Evolutionary conservation across 2,113 vertebrate species (phyloP).

Genomic region (Megatriorchis doriae): DNA sequence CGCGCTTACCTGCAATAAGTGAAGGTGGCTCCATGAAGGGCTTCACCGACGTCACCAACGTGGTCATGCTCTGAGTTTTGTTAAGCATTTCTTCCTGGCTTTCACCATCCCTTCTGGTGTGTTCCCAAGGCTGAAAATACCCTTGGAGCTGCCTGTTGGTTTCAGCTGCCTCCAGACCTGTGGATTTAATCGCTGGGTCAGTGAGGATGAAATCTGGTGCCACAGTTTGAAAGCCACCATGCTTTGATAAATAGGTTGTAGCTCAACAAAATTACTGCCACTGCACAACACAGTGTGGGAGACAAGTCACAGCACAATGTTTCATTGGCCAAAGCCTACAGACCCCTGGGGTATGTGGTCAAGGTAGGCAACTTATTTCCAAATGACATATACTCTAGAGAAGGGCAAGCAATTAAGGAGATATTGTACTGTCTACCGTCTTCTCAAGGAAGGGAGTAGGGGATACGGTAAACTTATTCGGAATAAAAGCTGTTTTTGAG

Average conservation of each 20-base stretch:
- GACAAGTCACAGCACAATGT: neutral
- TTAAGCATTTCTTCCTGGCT: neutral
- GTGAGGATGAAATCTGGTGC: neutral
- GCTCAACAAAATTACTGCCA: neutral
- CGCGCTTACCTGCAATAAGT: neutral
- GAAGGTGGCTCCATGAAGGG: neutral
- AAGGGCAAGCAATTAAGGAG: neutral
- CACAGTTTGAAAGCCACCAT: neutral
- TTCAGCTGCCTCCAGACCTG: conserved; percentile 61
- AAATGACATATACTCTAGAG: neutral
- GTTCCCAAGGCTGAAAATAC: neutral
- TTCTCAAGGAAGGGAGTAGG: neutral
- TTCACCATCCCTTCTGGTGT: neutral
- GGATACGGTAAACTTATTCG: neutral
- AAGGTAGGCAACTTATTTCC: neutral
- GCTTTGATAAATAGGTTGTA: neutral
- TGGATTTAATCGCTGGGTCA: conserved; percentile 32
- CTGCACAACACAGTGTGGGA: neutral
- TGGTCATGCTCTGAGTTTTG: neutral
- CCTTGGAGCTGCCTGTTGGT: neutral
- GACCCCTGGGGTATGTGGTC: too few species aligned
- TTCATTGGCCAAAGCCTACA: neutral
- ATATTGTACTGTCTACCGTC: neutral
- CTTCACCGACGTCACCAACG: rapidly evolving
- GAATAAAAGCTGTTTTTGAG: neutral